phyloP scores from a whole-genome alignment of 2,797 vertebrate species.

The Eospalax fontanierii region DNA sequence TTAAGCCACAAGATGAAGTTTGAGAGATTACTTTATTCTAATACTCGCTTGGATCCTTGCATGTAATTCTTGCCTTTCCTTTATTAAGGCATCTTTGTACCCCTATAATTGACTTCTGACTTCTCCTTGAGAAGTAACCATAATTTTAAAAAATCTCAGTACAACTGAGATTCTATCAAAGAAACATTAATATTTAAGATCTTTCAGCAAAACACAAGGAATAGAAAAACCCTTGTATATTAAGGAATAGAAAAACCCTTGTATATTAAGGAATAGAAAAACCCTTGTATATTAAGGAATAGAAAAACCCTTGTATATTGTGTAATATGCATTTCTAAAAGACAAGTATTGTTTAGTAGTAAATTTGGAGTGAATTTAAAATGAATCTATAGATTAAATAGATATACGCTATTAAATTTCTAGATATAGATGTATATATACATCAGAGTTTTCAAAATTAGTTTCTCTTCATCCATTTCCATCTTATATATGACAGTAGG shows the following conservation, averaged over 20 bases:
- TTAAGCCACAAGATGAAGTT: not conserved
- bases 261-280: no score
- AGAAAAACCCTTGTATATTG: not conserved
- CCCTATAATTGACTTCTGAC: not conserved
- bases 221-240: no score
- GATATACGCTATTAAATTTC: constrained; percentile 13
- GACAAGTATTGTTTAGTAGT: not conserved
- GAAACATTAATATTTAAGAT: constrained; percentile 26
- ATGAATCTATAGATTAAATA: not conserved
- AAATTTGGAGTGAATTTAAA: constrained; percentile 55
- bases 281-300: no score
- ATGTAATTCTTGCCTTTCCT: not conserved
- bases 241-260: no score
- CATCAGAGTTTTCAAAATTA: constrained; percentile 28
- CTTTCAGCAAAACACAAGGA: constrained; percentile 33
- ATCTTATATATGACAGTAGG: not conserved
- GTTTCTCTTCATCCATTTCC: constrained; percentile 4
- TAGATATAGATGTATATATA: not conserved
- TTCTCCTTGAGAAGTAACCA: constrained; percentile 14
- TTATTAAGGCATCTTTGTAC: not conserved
- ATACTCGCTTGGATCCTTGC: not conserved
- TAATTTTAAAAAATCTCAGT: no score
- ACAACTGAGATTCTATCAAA: constrained; percentile 12
- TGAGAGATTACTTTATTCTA: not conserved
- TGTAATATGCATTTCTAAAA: no score